Evolutionary conservation across 2,113 vertebrate species (phyloP).

Genomic region (Nothoprocta perdicaria): DNA sequence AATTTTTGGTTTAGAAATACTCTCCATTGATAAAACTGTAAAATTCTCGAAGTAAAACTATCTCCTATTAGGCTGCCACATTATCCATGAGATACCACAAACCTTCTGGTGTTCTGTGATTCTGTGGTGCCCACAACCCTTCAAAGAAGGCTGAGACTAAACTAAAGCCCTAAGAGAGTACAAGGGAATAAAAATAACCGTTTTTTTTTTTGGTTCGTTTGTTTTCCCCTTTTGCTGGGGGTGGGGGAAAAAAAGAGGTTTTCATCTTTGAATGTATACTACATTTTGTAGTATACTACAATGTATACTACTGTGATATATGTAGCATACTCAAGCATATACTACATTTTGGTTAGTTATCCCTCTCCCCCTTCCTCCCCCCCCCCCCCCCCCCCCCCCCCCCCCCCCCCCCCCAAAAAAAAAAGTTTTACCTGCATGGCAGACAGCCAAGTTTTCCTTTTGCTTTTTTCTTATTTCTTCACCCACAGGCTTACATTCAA

Average conservation of each 20-base stretch:
- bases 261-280: background rate
- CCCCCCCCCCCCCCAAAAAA: background rate
- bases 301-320: too few relatives aligned
- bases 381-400: background rate
- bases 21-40: background rate
- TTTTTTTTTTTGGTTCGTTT: background rate
- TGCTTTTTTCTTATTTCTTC: conserved; percentile 5
- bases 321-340: too few relatives aligned
- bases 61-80: background rate
- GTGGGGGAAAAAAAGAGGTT: background rate
- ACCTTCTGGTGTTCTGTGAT: background rate
- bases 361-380: too few relatives aligned
- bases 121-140: background rate
- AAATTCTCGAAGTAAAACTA: background rate
- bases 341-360: background rate
- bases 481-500: background rate
- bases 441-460: background rate
- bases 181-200: background rate
- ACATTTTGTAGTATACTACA: too few relatives aligned
- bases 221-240: background rate
- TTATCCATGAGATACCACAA: background rate
- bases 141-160: background rate
- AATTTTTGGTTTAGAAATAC: background rate
- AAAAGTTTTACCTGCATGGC: conserved; percentile 55
- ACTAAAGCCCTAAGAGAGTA: background rate